These are phyloP conservation scores for Hemicordylus capensis DNA, from an alignment of 2,113 vertebrate species.

Conservation along the genomic window DNA sequence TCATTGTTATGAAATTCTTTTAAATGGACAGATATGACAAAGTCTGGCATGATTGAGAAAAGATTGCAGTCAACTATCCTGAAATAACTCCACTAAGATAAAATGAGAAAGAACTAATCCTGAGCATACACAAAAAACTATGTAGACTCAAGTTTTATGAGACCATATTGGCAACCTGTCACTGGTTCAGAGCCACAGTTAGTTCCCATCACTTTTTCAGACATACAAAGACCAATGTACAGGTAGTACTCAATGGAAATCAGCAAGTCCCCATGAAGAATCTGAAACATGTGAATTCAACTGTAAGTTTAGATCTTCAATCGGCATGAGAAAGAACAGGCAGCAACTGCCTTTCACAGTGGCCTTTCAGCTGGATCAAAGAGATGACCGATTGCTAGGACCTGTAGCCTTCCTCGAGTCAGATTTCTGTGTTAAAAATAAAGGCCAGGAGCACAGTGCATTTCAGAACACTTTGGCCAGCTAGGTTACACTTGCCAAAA, in stretches of 20 bases:
- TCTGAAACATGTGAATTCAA: background rate
- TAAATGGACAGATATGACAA: accelerated
- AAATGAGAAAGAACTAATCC: background rate
- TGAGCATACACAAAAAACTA: background rate
- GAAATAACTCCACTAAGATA: background rate
- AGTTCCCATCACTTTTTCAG: background rate
- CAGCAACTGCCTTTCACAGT: background rate
- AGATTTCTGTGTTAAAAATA: background rate
- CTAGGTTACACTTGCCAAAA: constrained; percentile 17
- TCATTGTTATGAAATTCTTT: background rate
- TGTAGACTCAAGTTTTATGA: background rate
- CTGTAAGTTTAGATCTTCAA: background rate
- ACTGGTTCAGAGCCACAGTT: background rate
- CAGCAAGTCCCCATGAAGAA: background rate
- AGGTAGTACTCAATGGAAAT: background rate
- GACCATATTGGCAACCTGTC: accelerated
- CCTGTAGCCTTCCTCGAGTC: background rate
- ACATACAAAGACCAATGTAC: background rate
- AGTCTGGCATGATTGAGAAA: background rate
- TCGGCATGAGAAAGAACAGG: background rate
- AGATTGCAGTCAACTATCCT: background rate
- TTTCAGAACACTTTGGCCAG: background rate
- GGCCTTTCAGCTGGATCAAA: background rate
- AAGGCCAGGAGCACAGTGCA: background rate
- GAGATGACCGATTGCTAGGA: background rate